Evolutionary conservation across 2,888 invertebrate species (phyloP), one percentile per base, ranked within the genome.

Genomic region (Sympetrum striolatum): DNA sequence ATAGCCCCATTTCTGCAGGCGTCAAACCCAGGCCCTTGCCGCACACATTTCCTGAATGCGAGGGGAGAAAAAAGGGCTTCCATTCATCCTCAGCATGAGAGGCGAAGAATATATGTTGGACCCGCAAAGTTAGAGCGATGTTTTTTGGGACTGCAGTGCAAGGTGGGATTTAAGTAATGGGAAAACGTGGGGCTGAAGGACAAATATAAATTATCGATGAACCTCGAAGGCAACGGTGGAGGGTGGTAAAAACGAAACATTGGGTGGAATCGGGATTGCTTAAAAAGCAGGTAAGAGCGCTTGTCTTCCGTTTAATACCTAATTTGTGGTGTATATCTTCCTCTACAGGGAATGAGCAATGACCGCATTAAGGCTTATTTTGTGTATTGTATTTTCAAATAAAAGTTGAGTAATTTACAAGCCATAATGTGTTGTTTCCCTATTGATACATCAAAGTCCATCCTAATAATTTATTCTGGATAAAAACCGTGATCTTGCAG

Each of bases 1-100:
- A 86, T 60, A 86, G 58, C 60, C 86, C 86, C 86, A 86, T 86
- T 86, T 86, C 64, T 60, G n/a, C 60, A 73, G 86, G 86, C 86
- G 86, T 86, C 86, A 86, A 86, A 60, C 86, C 86, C 86, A 86
- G 86, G 86, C 60, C 60, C 8, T 73, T 22, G 12, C 73, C 25
- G 25, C 64, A 35, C 31, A 35, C 58, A 22, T 53, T 53, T 81
- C 35, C 58, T 35, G 58, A 22, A 37, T 58, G 35, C 35, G 58
- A 22, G 31, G 8, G 31, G 58, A 37, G 58, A 48, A 31, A 35
- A 82, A 31, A 25, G 35, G 58, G 44, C 58, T 81, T 35, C 58
- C 22, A 64, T 64, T 64, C 64, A 64, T 8, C 64, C 22, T 8
- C 18, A 1, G 15, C n/a, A 22, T 1, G 25, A n/a, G 64, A 82